Conservation (phyloP, 2,888 invertebrate species). For the Lasioglossum calceatum region DNA sequence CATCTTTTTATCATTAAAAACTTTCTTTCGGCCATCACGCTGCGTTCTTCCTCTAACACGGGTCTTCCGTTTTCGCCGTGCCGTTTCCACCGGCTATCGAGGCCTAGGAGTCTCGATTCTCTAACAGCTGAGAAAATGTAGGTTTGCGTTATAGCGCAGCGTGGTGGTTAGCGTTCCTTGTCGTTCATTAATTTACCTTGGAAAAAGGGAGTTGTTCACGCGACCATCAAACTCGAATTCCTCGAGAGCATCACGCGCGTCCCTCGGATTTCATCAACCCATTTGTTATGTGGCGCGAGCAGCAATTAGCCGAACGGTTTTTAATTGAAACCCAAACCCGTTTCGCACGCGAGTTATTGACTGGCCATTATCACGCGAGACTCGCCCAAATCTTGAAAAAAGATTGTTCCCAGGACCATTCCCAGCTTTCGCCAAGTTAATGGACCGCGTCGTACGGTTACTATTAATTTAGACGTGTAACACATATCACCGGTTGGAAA, state of each 20-base stretch:
- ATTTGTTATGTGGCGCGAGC: conserved; percentile 75
- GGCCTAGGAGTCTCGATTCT: not conserved
- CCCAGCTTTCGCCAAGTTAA: conserved; percentile 49
- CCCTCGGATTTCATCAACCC: conserved; percentile 66
- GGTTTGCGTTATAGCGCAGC: not conserved
- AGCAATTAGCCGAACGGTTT: conserved; percentile 22
- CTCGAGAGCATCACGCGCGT: conserved; percentile 50
- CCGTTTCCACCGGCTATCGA: not conserved
- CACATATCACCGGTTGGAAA: conserved; percentile 37
- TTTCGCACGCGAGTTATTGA: conserved; percentile 27
- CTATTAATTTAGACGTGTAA: conserved; percentile 27
- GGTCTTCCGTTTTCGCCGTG: conserved; percentile 18
- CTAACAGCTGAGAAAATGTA: not conserved
- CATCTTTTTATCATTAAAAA: conserved; percentile 33
- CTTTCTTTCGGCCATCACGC: conserved; percentile 47
- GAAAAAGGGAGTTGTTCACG: not conserved
- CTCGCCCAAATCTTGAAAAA: not conserved
- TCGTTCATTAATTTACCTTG: not conserved
- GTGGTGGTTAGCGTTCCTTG: not conserved
- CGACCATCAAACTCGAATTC: conserved; percentile 19
- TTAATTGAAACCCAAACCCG: conserved; percentile 58
- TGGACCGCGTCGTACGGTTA: conserved; percentile 34
- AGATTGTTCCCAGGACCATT: not conserved
- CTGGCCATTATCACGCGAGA: conserved; percentile 17
- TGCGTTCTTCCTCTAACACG: conserved; percentile 5